Evolutionary conservation across 2,797 vertebrate genomes (phyloP).

Genomic region (Paratrypauchen microcephalus): DNA sequence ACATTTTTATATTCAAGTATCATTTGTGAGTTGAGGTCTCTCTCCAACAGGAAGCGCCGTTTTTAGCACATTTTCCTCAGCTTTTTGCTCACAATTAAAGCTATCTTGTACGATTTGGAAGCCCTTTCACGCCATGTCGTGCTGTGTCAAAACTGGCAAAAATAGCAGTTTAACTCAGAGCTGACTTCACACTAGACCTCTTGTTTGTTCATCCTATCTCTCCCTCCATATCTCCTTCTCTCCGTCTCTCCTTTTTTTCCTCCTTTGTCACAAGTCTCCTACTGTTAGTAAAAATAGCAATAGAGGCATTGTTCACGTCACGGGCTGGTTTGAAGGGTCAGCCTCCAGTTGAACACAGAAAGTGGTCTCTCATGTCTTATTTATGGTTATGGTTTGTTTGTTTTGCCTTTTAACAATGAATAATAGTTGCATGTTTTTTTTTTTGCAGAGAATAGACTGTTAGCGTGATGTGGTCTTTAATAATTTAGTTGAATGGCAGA

Average conservation of each 20-base stretch:
- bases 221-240: slow-evolving; percentile 43
- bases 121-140: slow-evolving; percentile 20
- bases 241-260: slow-evolving; percentile 23
- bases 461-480: slow-evolving; percentile 32
- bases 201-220: slow-evolving; percentile 61
- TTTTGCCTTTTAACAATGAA: slow-evolving; percentile 33
- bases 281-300: slow-evolving; percentile 74
- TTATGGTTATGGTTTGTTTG: slow-evolving; percentile 46
- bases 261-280: slow-evolving; percentile 61
- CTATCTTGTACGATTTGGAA: slow-evolving; percentile 35
- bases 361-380: slow-evolving; percentile 59
- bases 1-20: slow-evolving; percentile 17
- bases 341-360: slow-evolving; percentile 54
- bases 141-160: slow-evolving; percentile 44
- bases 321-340: slow-evolving; percentile 42
- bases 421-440: slow-evolving; percentile 15
- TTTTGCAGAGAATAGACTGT: slow-evolving; percentile 11
- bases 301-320: slow-evolving; percentile 65
- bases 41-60: slow-evolving; percentile 65
- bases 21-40: slow-evolving; percentile 39
- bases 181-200: slow-evolving; percentile 64
- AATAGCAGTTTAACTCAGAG: slow-evolving; percentile 49
- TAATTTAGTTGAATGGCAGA: slow-evolving; percentile 31
- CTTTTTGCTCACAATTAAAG: slow-evolving; percentile 33
- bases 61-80: slow-evolving; percentile 55